Conservation (phyloP, 1,140 invertebrate genomes). For the Trichoplusia ni region DNA sequence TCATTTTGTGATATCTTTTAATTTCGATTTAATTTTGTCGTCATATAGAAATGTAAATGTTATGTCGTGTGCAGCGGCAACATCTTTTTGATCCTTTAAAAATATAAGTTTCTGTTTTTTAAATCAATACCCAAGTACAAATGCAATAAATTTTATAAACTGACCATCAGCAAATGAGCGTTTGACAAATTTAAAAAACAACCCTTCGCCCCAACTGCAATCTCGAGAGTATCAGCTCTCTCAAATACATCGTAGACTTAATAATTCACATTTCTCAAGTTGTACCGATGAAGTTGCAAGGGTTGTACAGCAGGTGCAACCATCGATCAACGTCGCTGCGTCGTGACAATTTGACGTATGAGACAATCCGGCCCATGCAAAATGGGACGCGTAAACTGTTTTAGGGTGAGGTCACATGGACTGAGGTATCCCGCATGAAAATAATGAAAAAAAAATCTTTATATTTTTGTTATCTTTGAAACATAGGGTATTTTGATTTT, state of each 20-base stretch:
- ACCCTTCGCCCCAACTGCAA: too few relatives aligned
- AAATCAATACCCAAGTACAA: too few relatives aligned
- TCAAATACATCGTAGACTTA: conserved; percentile 13
- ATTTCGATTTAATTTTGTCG: conserved; percentile 9
- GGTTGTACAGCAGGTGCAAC: conserved; percentile 66
- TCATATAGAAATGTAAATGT: background rate
- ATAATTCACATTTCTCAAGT: conserved; percentile 54
- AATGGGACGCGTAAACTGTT: conserved; percentile 56
- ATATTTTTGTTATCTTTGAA: too few relatives aligned
- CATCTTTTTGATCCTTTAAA: too few relatives aligned
- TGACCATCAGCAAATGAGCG: too few relatives aligned
- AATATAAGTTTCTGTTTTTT: too few relatives aligned
- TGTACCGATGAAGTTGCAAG: conserved; percentile 44
- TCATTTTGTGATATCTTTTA: conserved; percentile 41
- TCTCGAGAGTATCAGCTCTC: too few relatives aligned
- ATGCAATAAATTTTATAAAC: too few relatives aligned
- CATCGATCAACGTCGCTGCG: conserved; percentile 68
- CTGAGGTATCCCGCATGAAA: too few relatives aligned
- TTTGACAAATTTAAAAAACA: too few relatives aligned
- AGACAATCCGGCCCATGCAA: conserved; percentile 75
- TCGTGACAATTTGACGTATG: conserved; percentile 77
- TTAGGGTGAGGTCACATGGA: conserved; percentile 48
- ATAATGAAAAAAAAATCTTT: too few relatives aligned
- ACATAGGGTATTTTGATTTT: too few relatives aligned
- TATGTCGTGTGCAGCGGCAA: background rate